These are phyloP conservation scores for Neomonachus schauinslandi DNA, from an alignment of 2,113 vertebrate species.

Conservation along the genomic window DNA sequence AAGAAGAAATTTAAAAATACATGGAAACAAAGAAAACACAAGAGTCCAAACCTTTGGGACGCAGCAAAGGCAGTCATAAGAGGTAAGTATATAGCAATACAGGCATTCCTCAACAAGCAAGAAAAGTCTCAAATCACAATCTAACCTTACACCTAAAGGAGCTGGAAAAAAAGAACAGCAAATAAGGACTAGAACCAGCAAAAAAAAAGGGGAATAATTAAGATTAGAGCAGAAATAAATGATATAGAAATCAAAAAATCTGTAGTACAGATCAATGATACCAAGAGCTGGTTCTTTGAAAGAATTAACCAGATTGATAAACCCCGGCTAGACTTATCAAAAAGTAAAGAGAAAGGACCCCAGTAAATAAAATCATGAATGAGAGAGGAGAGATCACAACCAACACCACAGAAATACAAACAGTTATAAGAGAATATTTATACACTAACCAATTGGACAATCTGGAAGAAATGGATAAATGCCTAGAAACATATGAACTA, in stretches of 20 bases:
- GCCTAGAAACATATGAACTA: no score
- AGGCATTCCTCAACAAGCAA: not conserved
- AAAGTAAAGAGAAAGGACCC: not conserved
- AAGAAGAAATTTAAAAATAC: not conserved
- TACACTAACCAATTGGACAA: no score
- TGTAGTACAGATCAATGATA: not conserved
- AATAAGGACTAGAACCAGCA: not conserved
- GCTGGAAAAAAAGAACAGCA: not conserved
- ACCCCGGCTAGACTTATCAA: not conserved
- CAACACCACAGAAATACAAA: no score
- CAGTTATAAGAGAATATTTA: no score
- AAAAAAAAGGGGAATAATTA: not conserved
- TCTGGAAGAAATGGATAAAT: no score
- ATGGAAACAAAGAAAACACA: not conserved
- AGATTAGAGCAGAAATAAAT: not conserved
- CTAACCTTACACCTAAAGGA: not conserved
- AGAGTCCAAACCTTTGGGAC: not conserved
- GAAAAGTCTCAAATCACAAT: not conserved
- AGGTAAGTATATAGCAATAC: not conserved
- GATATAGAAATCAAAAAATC: not conserved
- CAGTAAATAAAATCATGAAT: not conserved
- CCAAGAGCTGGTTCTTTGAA: not conserved
- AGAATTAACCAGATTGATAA: not conserved
- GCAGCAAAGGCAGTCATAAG: not conserved
- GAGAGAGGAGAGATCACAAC: not conserved